phyloP scores from a whole-genome alignment of 1,140 invertebrate genomes.

The Acyrthosiphon pisum region DNA sequence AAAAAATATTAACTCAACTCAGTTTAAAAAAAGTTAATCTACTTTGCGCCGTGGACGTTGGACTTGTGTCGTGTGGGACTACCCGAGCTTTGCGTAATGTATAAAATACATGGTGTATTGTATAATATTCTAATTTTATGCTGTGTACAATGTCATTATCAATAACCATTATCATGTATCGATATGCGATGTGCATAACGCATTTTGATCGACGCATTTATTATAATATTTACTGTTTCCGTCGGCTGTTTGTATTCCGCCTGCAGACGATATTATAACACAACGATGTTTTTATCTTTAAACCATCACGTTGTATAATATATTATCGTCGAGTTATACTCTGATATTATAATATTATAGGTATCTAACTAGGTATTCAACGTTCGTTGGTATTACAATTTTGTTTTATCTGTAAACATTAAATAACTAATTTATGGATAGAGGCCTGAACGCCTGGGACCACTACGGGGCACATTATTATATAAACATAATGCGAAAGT shows the following conservation, averaged over 20 bases:
- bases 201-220: background rate
- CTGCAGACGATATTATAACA: background rate
- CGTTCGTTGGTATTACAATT: background rate
- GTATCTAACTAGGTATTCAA: background rate
- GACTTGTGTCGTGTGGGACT: background rate
- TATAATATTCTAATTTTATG: background rate
- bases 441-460: background rate
- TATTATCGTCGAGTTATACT: background rate
- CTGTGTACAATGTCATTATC: background rate
- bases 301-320: background rate
- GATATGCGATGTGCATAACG: background rate
- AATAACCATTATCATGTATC: background rate
- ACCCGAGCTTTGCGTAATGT: background rate
- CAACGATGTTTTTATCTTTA: background rate
- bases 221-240: background rate
- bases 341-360: background rate
- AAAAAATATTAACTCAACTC: too few species aligned
- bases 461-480: background rate
- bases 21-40: too few species aligned
- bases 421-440: constrained; percentile 7
- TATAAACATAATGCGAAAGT: background rate
- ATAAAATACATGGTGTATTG: background rate
- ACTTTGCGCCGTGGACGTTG: background rate
- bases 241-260: background rate
- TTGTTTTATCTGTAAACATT: background rate